These are phyloP conservation scores for Momotus momota DNA, from an alignment of 2,797 vertebrate species.

Conservation along the genomic window DNA sequence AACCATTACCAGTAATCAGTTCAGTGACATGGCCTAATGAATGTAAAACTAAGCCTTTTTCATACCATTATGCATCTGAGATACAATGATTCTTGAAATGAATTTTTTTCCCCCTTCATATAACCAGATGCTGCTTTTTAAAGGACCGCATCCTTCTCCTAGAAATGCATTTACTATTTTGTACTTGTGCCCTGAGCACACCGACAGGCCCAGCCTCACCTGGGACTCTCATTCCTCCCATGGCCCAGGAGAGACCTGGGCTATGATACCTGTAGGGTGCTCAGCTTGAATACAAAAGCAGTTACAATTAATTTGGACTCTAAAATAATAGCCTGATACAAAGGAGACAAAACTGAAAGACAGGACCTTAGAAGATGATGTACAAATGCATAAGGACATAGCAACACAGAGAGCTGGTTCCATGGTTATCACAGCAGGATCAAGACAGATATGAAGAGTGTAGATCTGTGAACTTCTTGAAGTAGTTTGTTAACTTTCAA, in stretches of 20 bases:
- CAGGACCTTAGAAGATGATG: not conserved
- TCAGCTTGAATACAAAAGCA: not conserved
- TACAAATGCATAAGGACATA: not conserved
- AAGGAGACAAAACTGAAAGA: not conserved
- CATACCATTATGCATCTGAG: not conserved
- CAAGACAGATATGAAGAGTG: not conserved
- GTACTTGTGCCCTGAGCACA: not conserved
- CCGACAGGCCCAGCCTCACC: not conserved
- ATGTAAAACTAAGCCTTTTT: not conserved
- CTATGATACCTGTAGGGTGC: fast-evolving
- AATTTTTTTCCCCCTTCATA: not conserved
- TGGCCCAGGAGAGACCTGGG: not conserved
- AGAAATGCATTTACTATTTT: not conserved
- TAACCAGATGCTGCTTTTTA: not conserved
- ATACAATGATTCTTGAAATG: not conserved
- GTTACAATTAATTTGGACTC: not conserved
- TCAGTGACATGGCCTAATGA: not conserved
- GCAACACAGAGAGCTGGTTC: not conserved
- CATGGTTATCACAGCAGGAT: not conserved
- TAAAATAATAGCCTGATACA: not conserved
- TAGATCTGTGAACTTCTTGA: not conserved
- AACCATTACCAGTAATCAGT: not conserved
- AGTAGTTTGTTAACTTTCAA: not conserved
- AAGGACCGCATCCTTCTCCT: not conserved
- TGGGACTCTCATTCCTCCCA: not conserved